Base-by-base conservation (phyloP, 1,140 invertebrate species). In the Camponotus pennsylvanicus region DNA sequence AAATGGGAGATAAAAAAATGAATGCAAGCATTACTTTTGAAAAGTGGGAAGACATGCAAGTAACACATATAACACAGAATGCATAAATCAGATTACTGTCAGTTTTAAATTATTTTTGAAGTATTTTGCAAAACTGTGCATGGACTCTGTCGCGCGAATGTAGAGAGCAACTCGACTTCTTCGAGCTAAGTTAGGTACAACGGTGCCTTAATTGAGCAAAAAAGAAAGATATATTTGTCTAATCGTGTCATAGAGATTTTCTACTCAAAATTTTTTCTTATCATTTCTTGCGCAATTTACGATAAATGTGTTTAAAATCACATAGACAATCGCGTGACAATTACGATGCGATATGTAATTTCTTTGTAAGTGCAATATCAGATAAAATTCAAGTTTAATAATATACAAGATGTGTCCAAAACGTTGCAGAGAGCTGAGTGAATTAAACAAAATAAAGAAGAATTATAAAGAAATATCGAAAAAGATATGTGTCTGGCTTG, bases 101-200 rank as follows among this genome's bases (percentile, higher is more conserved):
- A 4, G 49, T 52, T 52, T 52, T 18, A 15, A 52, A 52, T 13
- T 18, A 40, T 61, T 85, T 27, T 49, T 77, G 45, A 73, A 61
- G n/a, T 63, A 79, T 78, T 86, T 85, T 40, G 79, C 55, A 83
- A 83, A 55, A 86, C 83, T 79, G 84, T 88, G 71, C 84, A 83
- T 67, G 66, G 77, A 77, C 55, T 71, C 11, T 75, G 40, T 78
- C 73, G 83, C 59, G 73, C 83, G 52, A 78, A 78, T 78, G 75
- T 79, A 76, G 64, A 55, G 40, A 70, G 83, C 82, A 79, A 85
- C 42, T 67, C 75, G 83, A 85, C 66, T 85, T 88, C 71, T 88
- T 88, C 78, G 42, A 78, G 76, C 82, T 88, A 86, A 79, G 57
- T 42, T 70, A 64, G 82, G 79, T 85, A 78, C 82, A 85, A 75